These are phyloP conservation scores for Mesembrinibis cayennensis DNA, from an alignment of 2,113 vertebrate species.

Conservation along the genomic window DNA sequence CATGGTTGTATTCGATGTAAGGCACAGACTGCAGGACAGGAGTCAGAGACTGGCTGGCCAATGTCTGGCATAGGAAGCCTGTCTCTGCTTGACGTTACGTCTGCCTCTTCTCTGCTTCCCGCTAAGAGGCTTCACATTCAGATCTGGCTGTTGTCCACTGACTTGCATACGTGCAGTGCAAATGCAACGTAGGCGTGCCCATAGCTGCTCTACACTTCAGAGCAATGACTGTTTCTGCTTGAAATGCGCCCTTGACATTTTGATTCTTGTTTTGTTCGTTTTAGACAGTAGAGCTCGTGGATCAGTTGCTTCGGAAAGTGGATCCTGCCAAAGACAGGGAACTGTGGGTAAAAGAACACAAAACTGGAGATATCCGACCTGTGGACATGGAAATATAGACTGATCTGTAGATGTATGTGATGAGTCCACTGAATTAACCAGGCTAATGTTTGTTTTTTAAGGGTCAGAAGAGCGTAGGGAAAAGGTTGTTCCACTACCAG, in stretches of 20 bases:
- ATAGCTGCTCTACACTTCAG: not conserved
- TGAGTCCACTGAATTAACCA: slow-evolving; percentile 35
- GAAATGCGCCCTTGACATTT: not conserved
- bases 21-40: not conserved
- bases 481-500: slow-evolving; percentile 28
- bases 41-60: not conserved
- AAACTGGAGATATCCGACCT: slow-evolving; percentile 92
- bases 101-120: not conserved
- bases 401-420: not conserved
- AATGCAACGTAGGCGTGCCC: not conserved
- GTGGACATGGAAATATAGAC: slow-evolving; percentile 94
- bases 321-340: slow-evolving; percentile 93
- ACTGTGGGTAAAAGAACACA: slow-evolving; percentile 95
- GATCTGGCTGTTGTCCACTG: not conserved
- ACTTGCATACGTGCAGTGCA: rapidly evolving
- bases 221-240: not conserved
- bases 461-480: slow-evolving; percentile 28
- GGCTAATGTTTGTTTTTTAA: not conserved
- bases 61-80: not conserved
- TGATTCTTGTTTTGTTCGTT: slow-evolving; percentile 51
- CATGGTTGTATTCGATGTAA: not conserved
- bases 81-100: not conserved
- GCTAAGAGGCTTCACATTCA: not conserved
- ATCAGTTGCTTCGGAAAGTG: slow-evolving; percentile 93
- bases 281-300: slow-evolving; percentile 96